Base-by-base conservation (phyloP, 2,113 vertebrate species). In the Heliornis fulica region DNA sequence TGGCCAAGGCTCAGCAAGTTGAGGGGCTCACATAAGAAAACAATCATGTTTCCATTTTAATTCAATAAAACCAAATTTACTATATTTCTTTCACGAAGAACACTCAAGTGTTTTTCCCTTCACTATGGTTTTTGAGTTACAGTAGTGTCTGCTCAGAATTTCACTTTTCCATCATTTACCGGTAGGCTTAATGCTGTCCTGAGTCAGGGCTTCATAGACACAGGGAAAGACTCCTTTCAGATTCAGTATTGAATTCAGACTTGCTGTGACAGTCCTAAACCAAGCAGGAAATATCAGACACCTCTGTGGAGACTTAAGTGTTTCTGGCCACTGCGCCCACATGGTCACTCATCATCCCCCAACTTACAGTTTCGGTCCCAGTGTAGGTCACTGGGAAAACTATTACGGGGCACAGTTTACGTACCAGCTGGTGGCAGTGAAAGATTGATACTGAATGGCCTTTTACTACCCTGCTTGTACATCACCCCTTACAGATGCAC, bases 41-140 rank as follows among this genome's bases (percentile, higher is more conserved):
- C 11, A n/a, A n/a, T 20, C 8, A 8, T 41, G 5, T 61, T 80
- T 56, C 43, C 54, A 63, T 50, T 20, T 25, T 10, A 0, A 0
- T 38, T 45, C 75, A 12, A 91, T 40, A 31, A 65, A 60, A 77
- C 46, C 0, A 40, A 43, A 41, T 17, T 1, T 38, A 64, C 32
- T 7, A 2, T 32, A 53, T 92, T 88, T 74, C 63, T 78, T 61
- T 9, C 4, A 7, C 36, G 14, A 31, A 65, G 31, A 15, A 65
- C 46, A 65, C 13, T n/a, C 4, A 23, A 59, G 60, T 19, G 21
- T 68, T 79, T 16, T 64, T 68, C 13, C 20, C 5, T 60, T 45
- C 26, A 14, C 8, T 25, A 2, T 5, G 9, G 0, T 23, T 85
- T 93, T 79, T 79, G 22, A 64, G 14, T 59, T 56, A 65, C 32